Percentiles rank a stretch among this genome's conserved stretches.
Evolutionary conservation across 2,888 invertebrate species (phyloP).

Genomic region (Acrocyrtus sp.): DNA sequence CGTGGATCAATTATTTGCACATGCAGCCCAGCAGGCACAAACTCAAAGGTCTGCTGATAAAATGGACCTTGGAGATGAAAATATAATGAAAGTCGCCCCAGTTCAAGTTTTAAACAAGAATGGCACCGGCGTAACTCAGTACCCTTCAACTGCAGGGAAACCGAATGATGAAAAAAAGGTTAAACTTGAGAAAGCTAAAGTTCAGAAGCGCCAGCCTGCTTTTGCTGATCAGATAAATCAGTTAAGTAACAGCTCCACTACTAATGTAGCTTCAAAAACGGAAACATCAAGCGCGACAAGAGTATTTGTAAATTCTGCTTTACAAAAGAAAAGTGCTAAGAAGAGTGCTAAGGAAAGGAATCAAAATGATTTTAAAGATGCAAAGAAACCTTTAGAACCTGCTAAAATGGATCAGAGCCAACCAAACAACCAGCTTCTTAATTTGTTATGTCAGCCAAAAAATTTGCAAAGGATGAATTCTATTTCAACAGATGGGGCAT

Average conservation of each 20-base stretch:
- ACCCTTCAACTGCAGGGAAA: neutral
- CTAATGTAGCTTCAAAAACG: neutral
- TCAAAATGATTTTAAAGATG: too few relatives aligned
- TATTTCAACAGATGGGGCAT: neutral
- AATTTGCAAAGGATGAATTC: slow-evolving; percentile 37
- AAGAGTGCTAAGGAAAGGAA: too few relatives aligned
- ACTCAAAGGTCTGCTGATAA: neutral
- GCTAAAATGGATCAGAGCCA: too few relatives aligned
- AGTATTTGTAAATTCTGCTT: slow-evolving; percentile 30
- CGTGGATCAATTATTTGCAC: slow-evolving; percentile 39
- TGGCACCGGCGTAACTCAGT: neutral
- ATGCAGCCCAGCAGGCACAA: slow-evolving; percentile 20
- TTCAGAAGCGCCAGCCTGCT: slow-evolving; percentile 28
- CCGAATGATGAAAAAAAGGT: neutral
- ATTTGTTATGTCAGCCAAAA: slow-evolving; percentile 40
- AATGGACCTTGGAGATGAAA: too few relatives aligned
- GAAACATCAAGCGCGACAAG: neutral
- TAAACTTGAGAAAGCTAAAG: too few relatives aligned
- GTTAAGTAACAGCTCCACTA: neutral
- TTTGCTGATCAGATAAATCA: slow-evolving; percentile 15
- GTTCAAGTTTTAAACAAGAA: slow-evolving; percentile 11
- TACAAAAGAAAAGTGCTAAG: slow-evolving; percentile 2
- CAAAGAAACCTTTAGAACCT: too few relatives aligned
- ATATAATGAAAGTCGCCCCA: neutral
- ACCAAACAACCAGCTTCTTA: slow-evolving; percentile 7